Base-by-base conservation (phyloP, 2,113 vertebrate genomes). In the Triplophysa dalaica region DNA sequence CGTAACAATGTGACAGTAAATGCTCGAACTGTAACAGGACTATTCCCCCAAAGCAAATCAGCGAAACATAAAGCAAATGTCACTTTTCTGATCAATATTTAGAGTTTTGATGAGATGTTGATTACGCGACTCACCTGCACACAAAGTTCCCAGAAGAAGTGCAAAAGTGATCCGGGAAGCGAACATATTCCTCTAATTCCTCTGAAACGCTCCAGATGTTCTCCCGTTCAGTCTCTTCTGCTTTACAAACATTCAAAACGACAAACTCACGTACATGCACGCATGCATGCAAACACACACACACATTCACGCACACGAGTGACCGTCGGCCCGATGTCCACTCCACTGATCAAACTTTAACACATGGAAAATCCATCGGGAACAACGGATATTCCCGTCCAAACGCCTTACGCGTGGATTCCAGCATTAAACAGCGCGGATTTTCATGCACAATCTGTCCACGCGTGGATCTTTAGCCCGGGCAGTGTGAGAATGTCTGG, bases 81-180 rank as follows among this genome's bases (percentile, higher is more conserved):
- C n/a, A 21, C 43, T 45, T 45, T 3, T 45, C 10, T 45, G 43
- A 45, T 21, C 7, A 58, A 8, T 21, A 58, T 58, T 21, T 58
- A 58, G 16, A 21, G 54, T 9, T 58, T 58, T 21, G 8, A 8
- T 21, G 7, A n/a, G 8, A 58, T 58, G n/a, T 21, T 58, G n/a
- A 58, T 21, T 4, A 45, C 52, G 33, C 33, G 33, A 67, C 90
- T 92, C 90, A 96, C 95, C 94, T 93, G 94, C 91, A 89, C 93
- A 92, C 83, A 95, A 89, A 94, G 92, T 93, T 88, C 92, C 94
- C 89, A 93, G 93, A 88, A 95, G 89, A 85, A 95, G 91, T 80
- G 92, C 90, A 83, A 92, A 92, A 88, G 90, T 93, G 85, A 94
- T 79, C 90, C 93, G 88, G 85, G 89, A 86, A 78, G 89, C 87